A percentile compares a stretch with the other conserved stretches of the same genome.
Evolutionary conservation across 2,888 invertebrate species (phyloP).

Genomic region (Pammene fasciana): DNA sequence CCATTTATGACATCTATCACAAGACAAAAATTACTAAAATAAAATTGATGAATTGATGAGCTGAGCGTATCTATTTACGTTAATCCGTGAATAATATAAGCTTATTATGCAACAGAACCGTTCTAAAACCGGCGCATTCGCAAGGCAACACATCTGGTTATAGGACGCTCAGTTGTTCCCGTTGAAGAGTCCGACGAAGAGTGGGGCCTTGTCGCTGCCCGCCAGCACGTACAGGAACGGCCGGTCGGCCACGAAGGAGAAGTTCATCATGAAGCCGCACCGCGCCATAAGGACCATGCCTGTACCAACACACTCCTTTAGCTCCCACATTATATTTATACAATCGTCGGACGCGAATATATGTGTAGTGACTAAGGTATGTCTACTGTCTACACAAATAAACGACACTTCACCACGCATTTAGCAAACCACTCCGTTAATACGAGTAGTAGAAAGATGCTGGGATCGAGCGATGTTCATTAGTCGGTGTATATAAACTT

Average conservation of each 20-base stretch:
- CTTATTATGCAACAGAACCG: not conserved
- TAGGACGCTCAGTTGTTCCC: conserved; percentile 46
- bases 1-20: not conserved
- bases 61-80: not conserved
- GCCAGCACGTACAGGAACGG: conserved; percentile 71
- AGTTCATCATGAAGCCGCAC: conserved; percentile 59
- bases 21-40: not conserved
- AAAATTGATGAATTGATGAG: conserved; percentile 9
- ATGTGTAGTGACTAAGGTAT: not conserved
- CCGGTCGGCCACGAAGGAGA: conserved; percentile 68
- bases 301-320: conserved; percentile 53
- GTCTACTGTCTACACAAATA: conserved; percentile 2
- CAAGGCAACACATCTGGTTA: not conserved
- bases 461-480: not conserved
- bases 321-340: conserved; percentile 28
- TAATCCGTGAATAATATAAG: not conserved
- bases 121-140: not conserved
- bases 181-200: conserved; percentile 66
- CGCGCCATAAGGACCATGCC: conserved; percentile 76
- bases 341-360: not conserved
- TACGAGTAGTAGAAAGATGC: not conserved
- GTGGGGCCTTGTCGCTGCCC: conserved; percentile 52
- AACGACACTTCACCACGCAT: conserved; percentile 26
- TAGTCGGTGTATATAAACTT: not conserved
- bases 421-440: conserved; percentile 17